Percentiles rank a stretch among this genome's conserved stretches.
Evolutionary conservation across 2,113 vertebrate species (phyloP).

Genomic region (Strix uralensis): DNA sequence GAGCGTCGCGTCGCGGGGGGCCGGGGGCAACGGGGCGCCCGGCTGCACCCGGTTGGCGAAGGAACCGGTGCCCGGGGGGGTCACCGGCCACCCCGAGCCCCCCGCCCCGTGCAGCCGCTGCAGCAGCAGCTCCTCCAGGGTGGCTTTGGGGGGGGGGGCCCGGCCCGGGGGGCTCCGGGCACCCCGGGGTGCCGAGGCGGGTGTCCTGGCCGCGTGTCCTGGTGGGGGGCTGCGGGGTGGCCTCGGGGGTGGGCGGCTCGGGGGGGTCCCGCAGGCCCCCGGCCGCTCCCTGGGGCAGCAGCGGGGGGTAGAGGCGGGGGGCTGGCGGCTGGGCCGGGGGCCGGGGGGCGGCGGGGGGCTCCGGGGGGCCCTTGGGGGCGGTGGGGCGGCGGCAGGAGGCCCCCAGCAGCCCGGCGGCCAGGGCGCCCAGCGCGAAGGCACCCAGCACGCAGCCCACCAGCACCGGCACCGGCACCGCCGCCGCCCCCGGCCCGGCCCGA

Average conservation of each 20-base stretch:
- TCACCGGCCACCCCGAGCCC: background rate
- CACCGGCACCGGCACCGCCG: background rate
- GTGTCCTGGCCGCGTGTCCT: background rate
- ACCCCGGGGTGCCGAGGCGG: background rate
- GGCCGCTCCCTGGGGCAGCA: background rate
- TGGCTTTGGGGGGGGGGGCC: background rate
- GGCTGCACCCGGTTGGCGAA: background rate
- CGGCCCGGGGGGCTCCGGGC: background rate
- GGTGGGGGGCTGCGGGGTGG: background rate
- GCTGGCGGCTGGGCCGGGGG: background rate
- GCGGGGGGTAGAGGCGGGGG: background rate
- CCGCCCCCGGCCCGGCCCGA: background rate
- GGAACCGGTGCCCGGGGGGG: background rate
- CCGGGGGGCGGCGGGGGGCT: background rate
- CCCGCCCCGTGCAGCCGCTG: background rate
- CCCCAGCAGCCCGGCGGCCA: background rate
- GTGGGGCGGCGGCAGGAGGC: background rate
- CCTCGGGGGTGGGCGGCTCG: background rate
- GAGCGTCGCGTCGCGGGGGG: background rate
- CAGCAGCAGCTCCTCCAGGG: background rate
- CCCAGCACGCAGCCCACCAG: slow-evolving; percentile 41
- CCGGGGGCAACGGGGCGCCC: accelerated
- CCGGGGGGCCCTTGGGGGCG: background rate
- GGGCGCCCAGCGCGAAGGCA: background rate
- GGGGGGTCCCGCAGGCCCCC: background rate